Evolutionary conservation across 2,797 vertebrate species (phyloP).

Genomic region (Rhinogobio ventralis): DNA sequence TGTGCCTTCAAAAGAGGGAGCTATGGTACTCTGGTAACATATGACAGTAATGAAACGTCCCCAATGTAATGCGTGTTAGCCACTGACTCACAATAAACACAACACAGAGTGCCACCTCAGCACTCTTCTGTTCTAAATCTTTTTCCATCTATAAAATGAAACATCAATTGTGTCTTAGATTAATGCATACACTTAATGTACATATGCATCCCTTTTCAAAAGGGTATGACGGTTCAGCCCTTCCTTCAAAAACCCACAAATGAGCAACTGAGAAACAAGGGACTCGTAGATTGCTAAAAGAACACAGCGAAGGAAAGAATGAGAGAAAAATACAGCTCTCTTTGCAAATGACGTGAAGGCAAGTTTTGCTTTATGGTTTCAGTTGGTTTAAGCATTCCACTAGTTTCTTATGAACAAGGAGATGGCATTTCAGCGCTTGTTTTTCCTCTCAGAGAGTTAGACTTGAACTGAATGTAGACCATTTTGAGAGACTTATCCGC

Average conservation of each 20-base stretch:
- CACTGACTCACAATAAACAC: neutral
- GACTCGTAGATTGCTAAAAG: constrained; percentile 6
- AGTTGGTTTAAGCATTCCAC: constrained; percentile 9
- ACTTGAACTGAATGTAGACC: constrained; percentile 55
- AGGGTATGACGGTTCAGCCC: neutral
- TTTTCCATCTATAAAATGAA: neutral
- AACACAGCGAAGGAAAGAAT: constrained; percentile 37
- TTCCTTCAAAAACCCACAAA: constrained; percentile 22
- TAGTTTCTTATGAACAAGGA: constrained; percentile 30
- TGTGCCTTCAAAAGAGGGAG: constrained; percentile 38
- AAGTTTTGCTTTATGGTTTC: constrained; percentile 44
- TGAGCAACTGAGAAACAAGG: constrained; percentile 20
- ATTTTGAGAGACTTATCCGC: constrained; percentile 57
- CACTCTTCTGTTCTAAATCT: constrained; percentile 7
- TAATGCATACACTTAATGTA: neutral
- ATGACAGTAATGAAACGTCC: constrained; percentile 23
- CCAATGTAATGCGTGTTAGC: neutral
- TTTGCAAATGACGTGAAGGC: constrained; percentile 22
- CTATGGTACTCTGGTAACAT: constrained; percentile 16
- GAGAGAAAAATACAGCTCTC: constrained; percentile 34
- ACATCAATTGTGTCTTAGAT: neutral
- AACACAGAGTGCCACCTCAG: constrained; percentile 34
- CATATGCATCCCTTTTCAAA: neutral
- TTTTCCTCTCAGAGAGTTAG: constrained; percentile 59
- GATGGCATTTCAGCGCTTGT: constrained; percentile 39